Evolutionary conservation across 2,888 invertebrate genomes (phyloP), one percentile per base, ranked within the genome.

Genomic region (Heteropelma amictum): DNA sequence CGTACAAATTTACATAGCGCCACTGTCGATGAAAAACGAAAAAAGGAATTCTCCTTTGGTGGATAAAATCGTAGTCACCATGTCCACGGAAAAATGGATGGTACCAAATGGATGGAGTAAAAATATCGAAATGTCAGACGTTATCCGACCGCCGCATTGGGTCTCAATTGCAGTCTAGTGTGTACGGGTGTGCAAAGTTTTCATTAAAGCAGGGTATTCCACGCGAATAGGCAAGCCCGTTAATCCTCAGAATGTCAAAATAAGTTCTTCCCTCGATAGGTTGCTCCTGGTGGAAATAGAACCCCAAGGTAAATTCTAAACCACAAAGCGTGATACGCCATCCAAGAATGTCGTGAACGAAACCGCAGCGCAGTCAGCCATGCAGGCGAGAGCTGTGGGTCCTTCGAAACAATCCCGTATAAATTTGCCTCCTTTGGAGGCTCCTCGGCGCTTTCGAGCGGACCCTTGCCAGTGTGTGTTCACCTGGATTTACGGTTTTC

Each of bases 401-500:
- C 38, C 49, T 45, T 30, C 28, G 17, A 42, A 45, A 21, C 7
- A 45, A 42, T 64, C 53, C 33, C 33, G 56, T 51, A 68, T 73
- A 73, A 68, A 73, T 69, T 74, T 42, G 49, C 63, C 56, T 35
- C 51, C 33, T 49, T 26, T 49, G 14, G 2, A 40, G 26, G 17
- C 38, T 5, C 14, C 19, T 53, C 42, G 28, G 17, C 7, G 26
- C 51, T 65, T 33, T 40, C 51, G 26, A 42, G 45, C 35, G 8
- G 17, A 65, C 45, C 42, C 61, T 69, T 35, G 56, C 42, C 58
- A 21, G 51, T 56, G 28, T 53, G 4, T 45, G 45, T 64, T 53
- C 76, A 79, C 74, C 72, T 76, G 79, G 73, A 79, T 79, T 77
- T 77, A 74, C 68, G 72, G 63, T 74, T 64, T n/a, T 42, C 45